Evolutionary conservation across 1,140 invertebrate genomes (phyloP).

Genomic region (Hypsibius dujardini): DNA sequence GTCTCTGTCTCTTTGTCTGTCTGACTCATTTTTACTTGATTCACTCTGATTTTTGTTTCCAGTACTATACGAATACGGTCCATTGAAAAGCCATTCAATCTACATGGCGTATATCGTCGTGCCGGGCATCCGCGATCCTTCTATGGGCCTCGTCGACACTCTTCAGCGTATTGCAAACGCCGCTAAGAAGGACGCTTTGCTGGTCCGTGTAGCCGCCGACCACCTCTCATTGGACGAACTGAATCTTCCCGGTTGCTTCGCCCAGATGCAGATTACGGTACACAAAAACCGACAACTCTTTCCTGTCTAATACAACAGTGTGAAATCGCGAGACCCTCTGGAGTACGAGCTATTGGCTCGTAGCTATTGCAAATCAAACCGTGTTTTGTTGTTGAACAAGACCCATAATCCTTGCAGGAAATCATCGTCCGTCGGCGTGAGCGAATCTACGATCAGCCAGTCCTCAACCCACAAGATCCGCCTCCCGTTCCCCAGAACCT

Average conservation of each 20-base stretch:
- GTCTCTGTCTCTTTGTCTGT: too few species aligned
- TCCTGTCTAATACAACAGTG: too few species aligned
- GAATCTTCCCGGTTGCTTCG: neutral
- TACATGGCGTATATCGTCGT: slow-evolving; percentile 1
- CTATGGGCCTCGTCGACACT: neutral
- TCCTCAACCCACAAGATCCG: neutral
- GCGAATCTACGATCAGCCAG: neutral
- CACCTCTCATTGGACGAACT: neutral
- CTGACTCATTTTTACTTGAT: too few species aligned
- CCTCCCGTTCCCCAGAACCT: neutral
- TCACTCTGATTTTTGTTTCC: neutral
- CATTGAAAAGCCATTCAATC: neutral
- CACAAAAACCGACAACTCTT: too few species aligned
- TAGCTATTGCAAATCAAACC: too few species aligned
- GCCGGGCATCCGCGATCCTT: slow-evolving; percentile 2
- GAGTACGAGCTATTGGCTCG: too few species aligned
- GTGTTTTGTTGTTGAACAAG: neutral
- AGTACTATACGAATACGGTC: slow-evolving; percentile 6
- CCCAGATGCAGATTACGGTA: slow-evolving; percentile 8
- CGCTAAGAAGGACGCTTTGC: slow-evolving; percentile 9
- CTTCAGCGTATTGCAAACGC: slow-evolving; percentile 9
- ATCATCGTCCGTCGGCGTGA: slow-evolving; percentile 1
- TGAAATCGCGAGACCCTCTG: too few species aligned
- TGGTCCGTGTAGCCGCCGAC: neutral
- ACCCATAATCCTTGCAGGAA: neutral